Base-by-base conservation (phyloP, 1,140 invertebrate genomes). In the Eriosoma lanigerum region DNA sequence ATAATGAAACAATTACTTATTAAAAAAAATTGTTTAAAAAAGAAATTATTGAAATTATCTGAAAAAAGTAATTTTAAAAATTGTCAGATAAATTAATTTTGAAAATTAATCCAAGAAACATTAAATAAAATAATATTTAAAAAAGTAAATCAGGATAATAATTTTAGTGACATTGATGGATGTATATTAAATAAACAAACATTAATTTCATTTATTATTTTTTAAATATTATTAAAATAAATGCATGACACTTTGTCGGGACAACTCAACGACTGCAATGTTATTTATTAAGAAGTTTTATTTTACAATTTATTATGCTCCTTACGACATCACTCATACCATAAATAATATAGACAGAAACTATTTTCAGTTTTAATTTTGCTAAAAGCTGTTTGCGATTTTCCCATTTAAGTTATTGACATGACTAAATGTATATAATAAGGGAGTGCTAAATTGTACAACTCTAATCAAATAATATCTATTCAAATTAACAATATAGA, bases 321-420 rank as follows among this genome's bases (percentile, higher is more conserved):
- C 68, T 52, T 72, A 52, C 24, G 19, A 72, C 68, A 46, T 72
- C 68, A 72, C 68, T 72, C 21, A 50, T 52, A 52, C 68, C 68
- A 52, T 72, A 72, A 72, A 72, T 72, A 52, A 72, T 52, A 72
- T 52, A 52, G 68, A 72, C 46, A 52, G 68, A 70, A 72, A 72
- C 26, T 72, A 72, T 72, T 72, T 52, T 72, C 48, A 32, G 68
- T 72, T 72, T 72, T 72, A 72, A 72, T 72, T 52, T 72, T 29
- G 17, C 68, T 72, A 72, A 72, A 72, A 72, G 68, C 68, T 52
- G 68, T 72, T 72, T 72, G 48, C 48, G 68, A 72, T 72, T 72
- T 72, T 72, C 68, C 26, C 48, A 46, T 72, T 72, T 50, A 68
- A 68, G 66, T 68, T 68, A 68, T 68, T 72, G 48, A 72, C 48